Base-by-base conservation (phyloP, 2,888 invertebrate genomes). In the Brenthis hecate region DNA sequence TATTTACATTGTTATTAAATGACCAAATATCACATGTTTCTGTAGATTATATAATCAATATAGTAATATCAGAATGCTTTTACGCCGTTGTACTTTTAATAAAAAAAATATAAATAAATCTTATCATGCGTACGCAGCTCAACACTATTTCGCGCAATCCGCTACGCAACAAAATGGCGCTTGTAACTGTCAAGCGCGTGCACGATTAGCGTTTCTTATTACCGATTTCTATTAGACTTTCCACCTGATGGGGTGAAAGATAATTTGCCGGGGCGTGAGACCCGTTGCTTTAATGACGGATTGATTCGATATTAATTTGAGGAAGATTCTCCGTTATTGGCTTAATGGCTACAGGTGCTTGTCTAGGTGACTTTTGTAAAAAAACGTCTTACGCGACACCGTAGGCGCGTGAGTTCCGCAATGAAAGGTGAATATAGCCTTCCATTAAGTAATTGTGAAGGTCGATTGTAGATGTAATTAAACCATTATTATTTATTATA, bases 251-350 rank as follows among this genome's bases (percentile, higher is more conserved):
- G 90, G 90, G 91, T 91, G 89, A 89, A 86, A 89, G 88, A 89
- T 89, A 89, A 91, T 90, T 87, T 85, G 80, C 75, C 79, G 84
- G 89, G 89, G 89, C 90, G 91, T 89, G 90, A 84, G 89, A 90
- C 85, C 85, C 85, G 89, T 89, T 83, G 82, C 81, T 81, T 81
- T 90, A 90, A 92, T 91, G 91, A 82, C 81, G 85, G 84, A 89
- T 87, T 92, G 91, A 92, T 92, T 91, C 84, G 92, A 92, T 89
- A 92, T 92, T 91, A 91, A 92, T 91, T 88, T 80, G 87, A 87
- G 83, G 83, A 83, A 81, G 82, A 85, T 85, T 85, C 80, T 79
- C 78, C 77, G 74, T 72, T 81, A 80, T 77, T 78, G 77, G 76
- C 80, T 83, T 82, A 81, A 82, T 82, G 81, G 77, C 75, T 80